These are phyloP conservation scores for Monopis laevigella DNA, from an alignment of 2,888 invertebrate genomes.

Conservation along the genomic window DNA sequence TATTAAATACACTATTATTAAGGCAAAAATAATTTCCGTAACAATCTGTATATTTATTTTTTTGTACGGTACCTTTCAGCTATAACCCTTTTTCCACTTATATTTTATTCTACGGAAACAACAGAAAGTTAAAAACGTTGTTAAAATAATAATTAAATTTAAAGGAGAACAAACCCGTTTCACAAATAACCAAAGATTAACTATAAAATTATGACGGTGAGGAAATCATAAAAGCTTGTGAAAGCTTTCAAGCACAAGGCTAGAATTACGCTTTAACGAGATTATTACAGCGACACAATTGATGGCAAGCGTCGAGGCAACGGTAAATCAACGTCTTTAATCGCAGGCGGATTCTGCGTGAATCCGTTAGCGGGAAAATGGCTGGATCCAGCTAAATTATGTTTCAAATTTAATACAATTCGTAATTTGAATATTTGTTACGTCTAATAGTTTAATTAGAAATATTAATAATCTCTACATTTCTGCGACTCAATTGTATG, in stretches of 20 bases:
- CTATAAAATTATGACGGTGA: slow-evolving; percentile 8
- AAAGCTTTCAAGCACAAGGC: slow-evolving; percentile 7
- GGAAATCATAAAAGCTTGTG: slow-evolving; percentile 7
- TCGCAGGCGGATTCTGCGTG: slow-evolving; percentile 11
- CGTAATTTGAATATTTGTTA: too few relatives aligned
- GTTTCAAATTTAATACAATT: slow-evolving; percentile 10
- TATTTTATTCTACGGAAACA: too few relatives aligned
- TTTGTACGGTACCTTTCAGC: too few relatives aligned
- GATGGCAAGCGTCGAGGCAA: slow-evolving; percentile 10
- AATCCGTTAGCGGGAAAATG: slow-evolving; percentile 10
- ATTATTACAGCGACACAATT: slow-evolving; percentile 14
- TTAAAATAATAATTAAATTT: not conserved
- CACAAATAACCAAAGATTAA: slow-evolving; percentile 8
- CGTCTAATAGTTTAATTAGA: too few relatives aligned
- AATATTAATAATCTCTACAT: too few relatives aligned
- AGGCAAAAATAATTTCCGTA: too few relatives aligned
- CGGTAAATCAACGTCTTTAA: slow-evolving; percentile 13
- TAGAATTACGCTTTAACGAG: slow-evolving; percentile 12
- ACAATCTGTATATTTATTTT: too few relatives aligned
- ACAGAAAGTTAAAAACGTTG: slow-evolving; percentile 1
- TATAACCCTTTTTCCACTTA: too few relatives aligned
- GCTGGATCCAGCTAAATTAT: slow-evolving; percentile 7
- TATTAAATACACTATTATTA: too few relatives aligned
- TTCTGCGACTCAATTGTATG: too few relatives aligned
- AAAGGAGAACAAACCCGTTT: not conserved